phyloP scores from a whole-genome alignment of 1,140 invertebrate species.

The Diploscapter pachys region DNA sequence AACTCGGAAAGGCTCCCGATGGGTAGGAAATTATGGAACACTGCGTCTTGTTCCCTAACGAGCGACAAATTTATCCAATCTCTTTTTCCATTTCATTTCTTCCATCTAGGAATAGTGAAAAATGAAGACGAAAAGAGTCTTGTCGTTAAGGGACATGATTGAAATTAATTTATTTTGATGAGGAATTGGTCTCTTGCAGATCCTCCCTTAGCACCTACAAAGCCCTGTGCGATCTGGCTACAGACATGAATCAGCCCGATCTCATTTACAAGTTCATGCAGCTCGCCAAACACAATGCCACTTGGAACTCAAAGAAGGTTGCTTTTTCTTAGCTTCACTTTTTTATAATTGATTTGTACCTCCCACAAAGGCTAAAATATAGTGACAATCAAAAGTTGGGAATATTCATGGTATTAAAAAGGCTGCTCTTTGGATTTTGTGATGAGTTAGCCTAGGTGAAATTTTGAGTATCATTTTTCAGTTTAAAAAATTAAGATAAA shows the following conservation, averaged over 20 bases:
- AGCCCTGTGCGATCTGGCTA: constrained; percentile 85
- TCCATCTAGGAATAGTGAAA: no score
- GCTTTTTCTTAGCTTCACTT: constrained; percentile 11
- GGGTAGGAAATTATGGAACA: constrained; percentile 71
- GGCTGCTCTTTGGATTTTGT: no score
- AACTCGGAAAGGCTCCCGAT: constrained; percentile 76
- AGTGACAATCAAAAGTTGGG: no score
- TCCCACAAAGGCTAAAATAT: no score
- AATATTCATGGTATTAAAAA: no score
- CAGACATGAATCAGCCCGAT: constrained; percentile 87
- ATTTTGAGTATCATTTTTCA: no score
- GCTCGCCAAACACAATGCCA: constrained; percentile 83
- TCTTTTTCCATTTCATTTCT: not conserved
- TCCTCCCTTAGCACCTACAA: constrained; percentile 74
- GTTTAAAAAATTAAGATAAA: no score
- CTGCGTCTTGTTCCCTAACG: not conserved
- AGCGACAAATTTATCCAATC: not conserved
- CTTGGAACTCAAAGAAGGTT: constrained; percentile 79
- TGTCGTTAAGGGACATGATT: constrained; percentile 8
- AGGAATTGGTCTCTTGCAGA: constrained; percentile 10
- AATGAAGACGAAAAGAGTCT: no score
- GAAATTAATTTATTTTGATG: constrained; percentile 1
- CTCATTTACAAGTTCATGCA: constrained; percentile 92
- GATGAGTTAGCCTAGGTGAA: no score
- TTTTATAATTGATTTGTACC: not conserved